A percentile compares a stretch with the other conserved stretches of the same genome.
These are phyloP conservation scores for Ailurus styani DNA, from an alignment of 2,113 vertebrate genomes.

Conservation along the genomic window DNA sequence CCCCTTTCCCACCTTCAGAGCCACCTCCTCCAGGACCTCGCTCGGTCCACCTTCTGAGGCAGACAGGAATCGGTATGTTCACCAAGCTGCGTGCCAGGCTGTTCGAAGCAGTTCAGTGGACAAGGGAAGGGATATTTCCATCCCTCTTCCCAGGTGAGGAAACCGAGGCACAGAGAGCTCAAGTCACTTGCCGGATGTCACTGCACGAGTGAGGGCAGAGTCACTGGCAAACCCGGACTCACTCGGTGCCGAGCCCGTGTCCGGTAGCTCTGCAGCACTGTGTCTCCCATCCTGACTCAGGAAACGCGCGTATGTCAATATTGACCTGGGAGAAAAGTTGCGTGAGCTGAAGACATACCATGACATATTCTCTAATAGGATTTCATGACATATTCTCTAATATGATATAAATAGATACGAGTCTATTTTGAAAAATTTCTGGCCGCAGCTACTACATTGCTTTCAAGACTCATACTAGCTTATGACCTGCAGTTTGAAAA, in stretches of 20 bases:
- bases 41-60: background rate
- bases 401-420: background rate
- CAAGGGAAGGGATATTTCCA: background rate
- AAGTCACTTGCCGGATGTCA: background rate
- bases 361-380: background rate
- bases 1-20: background rate
- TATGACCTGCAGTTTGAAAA: background rate
- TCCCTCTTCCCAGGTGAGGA: background rate
- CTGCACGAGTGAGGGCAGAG: background rate
- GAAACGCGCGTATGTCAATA: background rate
- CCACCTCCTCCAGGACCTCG: background rate
- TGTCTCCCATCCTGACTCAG: background rate
- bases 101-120: background rate
- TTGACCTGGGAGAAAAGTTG: background rate
- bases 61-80: accelerated
- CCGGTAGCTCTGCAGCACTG: background rate
- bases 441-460: background rate
- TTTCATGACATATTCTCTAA: background rate
- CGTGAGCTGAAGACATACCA: background rate
- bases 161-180: background rate
- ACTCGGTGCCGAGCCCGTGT: background rate
- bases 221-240: background rate
- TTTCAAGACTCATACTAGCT: background rate
- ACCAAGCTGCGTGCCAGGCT: accelerated
- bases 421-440: background rate